Base-by-base conservation (phyloP, 2,888 invertebrate species). In the Drosophila kuntzei region DNA sequence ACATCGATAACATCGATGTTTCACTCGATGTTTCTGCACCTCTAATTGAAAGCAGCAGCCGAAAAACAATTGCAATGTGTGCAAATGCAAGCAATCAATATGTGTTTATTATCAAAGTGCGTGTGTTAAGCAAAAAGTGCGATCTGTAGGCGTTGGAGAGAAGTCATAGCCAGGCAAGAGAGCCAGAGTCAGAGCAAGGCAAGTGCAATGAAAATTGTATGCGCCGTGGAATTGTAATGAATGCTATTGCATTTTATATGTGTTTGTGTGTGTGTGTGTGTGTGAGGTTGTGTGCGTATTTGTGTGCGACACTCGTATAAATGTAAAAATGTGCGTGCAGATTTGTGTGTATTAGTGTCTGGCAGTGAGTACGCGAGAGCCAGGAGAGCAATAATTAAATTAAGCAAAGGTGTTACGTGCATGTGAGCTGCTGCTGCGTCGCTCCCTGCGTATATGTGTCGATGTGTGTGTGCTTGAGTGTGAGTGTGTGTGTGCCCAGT, bases 311-410 rank as follows among this genome's bases (percentile, higher is more conserved):
- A 53, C 59, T 51, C 60, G 53, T 29, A 66, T 46, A 62, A 54
- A 61, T 53, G 47, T 43, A 60, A 46, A 46, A 46, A 55, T 59
- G 41, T 68, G 32, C 64, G 39, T 55, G 20, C 61, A 44, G 47
- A 41, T 43, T 44, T 68, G 55, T 64, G 61, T 79, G 68, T 55
- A 14, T 73, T 41, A 18, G 55, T 68, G 80, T 71, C 67, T 73
- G 61, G 53, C 49, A 65, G 68, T 72, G 67, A 71, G 83, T 79
- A 76, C 69, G 86, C 69, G 70, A 73, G 79, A 69, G 80, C 53
- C 60, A 71, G 68, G 72, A 87, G 82, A 87, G 87, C 70, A 80
- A 87, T 87, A 87, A 87, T 83, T 81, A 74, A 82, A 87, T 83
- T 83, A 81, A 85, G 82, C 71, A 74, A 87, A 87, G 85, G 76